Evolutionary conservation across 2,113 vertebrate genomes (phyloP).

Genomic region (Andinoacara biseriatus): DNA sequence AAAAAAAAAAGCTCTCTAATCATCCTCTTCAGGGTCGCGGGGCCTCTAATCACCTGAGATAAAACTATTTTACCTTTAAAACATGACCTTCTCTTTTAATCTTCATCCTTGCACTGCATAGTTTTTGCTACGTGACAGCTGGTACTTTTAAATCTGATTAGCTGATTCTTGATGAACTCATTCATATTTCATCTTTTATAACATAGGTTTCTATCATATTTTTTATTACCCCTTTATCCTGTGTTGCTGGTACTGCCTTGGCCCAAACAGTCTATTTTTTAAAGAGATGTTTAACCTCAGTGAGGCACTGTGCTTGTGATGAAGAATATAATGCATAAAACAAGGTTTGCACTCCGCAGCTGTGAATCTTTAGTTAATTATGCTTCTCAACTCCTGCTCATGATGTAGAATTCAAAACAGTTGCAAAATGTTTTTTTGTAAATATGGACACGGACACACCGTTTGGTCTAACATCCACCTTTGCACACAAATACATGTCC

Average conservation of each 20-base stretch:
- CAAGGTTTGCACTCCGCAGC: not conserved
- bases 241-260: not conserved
- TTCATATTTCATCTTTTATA: not conserved
- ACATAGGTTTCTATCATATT: not conserved
- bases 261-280: not conserved
- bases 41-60: not conserved
- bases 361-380: not conserved
- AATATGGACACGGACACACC: not conserved
- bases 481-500: not conserved
- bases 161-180: not conserved
- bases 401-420: not conserved
- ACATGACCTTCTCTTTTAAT: not conserved
- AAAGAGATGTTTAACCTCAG: conserved; percentile 1
- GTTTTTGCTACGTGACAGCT: not conserved
- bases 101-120: not conserved
- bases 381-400: not conserved
- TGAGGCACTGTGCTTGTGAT: not conserved
- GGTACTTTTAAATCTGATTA: conserved; percentile 10
- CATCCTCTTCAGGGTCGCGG: not conserved
- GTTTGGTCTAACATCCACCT: accelerated
- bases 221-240: not conserved
- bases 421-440: not conserved
- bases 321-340: not conserved
- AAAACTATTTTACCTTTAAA: not conserved
- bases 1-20: not conserved